Evolutionary conservation across 2,113 vertebrate genomes (phyloP).

Genomic region (Donacobius atricapilla): DNA sequence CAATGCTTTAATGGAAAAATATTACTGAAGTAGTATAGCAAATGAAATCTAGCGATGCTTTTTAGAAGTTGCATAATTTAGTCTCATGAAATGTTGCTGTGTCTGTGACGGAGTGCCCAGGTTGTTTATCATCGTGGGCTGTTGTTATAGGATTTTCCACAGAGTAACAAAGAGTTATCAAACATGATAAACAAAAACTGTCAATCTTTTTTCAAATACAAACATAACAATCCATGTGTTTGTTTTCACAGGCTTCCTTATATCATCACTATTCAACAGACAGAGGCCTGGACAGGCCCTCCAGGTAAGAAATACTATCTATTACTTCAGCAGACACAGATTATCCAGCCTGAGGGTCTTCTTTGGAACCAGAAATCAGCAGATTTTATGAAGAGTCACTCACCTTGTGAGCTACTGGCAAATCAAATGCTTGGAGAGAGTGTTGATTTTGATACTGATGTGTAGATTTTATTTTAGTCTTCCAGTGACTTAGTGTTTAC

Average conservation of each 20-base stretch:
- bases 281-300: conserved; percentile 83
- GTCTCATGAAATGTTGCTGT: not conserved
- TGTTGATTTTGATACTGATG: not conserved
- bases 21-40: not conserved
- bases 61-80: not conserved
- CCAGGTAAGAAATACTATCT: conserved; percentile 79
- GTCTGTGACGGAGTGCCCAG: not conserved
- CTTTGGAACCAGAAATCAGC: not conserved
- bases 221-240: conserved; percentile 1
- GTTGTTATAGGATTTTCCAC: not conserved
- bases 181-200: not conserved
- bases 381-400: not conserved
- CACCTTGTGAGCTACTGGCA: not conserved
- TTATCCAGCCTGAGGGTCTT: not conserved
- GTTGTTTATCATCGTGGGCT: not conserved
- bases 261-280: conserved; percentile 82
- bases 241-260: conserved; percentile 86
- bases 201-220: not conserved
- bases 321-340: not conserved
- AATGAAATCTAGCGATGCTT: not conserved
- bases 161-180: not conserved
- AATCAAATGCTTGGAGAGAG: not conserved
- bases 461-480: not conserved
- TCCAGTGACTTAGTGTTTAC: not conserved
- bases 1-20: not conserved